Base-by-base conservation (phyloP, 2,113 vertebrate species). In the Tympanuchus pallidicinctus region DNA sequence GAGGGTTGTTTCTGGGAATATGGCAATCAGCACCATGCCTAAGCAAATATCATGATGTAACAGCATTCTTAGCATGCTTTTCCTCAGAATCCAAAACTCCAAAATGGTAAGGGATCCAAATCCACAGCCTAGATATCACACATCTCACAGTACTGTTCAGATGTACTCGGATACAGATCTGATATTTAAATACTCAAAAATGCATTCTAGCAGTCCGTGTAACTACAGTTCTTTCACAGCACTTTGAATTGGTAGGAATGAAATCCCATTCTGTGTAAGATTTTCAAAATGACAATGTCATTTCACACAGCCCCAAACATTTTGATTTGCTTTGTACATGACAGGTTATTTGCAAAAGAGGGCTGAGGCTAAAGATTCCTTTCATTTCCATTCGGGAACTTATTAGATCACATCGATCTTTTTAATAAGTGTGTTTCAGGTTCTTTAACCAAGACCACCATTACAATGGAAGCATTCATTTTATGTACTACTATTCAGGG, bases 21-120 rank as follows among this genome's bases (percentile, higher is more conserved):
- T 81, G 79, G 59, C 79, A 81, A 83, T 6, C 47, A 56, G 32
- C 30, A 67, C 82, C 47, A 64, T 67, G 64, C 47, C 76, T 91
- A 47, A 86, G 73, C 72, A 95, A 86, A 78, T 57, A 79, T 47
- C 61, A 91, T 70, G 89, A 89, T 82, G 84, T 71, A 92, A 74
- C 5, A 74, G 61, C 56, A 77, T 94, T 88, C 86, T 89, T 71
- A 67, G 43, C 45, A 74, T 72, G 88, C 90, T 88, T 88, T 86
- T 82, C 61, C 32, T 88, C 79, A 64, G 67, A 77, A 84, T 24
- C n/a, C 64, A 82, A 56, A 92, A 30, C 52, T 94, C 59, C 40
- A 30, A 11, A 94, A 71, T 32, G 61, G 50, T 27, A 36, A 88
- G 25, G 13, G 56, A 88, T 86, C 32, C 65, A 86, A 81, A 95